Base-by-base conservation (phyloP, 2,113 vertebrate species). In the Odontesthes bonariensis region DNA sequence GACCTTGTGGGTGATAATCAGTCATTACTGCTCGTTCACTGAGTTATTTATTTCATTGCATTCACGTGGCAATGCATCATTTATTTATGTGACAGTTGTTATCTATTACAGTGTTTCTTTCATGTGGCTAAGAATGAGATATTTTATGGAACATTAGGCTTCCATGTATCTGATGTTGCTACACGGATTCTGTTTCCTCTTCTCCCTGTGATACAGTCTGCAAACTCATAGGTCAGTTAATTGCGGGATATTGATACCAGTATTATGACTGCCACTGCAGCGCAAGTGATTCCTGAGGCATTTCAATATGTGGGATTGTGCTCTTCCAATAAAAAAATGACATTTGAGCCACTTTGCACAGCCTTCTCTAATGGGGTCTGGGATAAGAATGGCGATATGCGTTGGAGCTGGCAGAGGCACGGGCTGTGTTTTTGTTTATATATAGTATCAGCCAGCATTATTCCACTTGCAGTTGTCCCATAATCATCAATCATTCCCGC, bases 381-480 rank as follows among this genome's bases (percentile, higher is more conserved):
- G 80, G 83, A 89, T 89, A 75, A 86, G 82, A 89, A 88, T 73
- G 75, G 82, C 81, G 83, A 91, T 91, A 86, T 84, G 82, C 47
- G 74, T 81, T 70, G 74, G 86, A 62, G 88, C 80, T 89, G 90
- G 90, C 87, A 90, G 74, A 84, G 83, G 87, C 85, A 72, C 74
- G 38, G 77, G 80, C 79, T 44, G 76, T 93, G 88, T 92, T 91
- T 93, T 90, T 91, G 91, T 92, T 94, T 93, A 94, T 94, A 93
- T 94, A 94, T 94, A 94, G 92, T 89, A 85, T 75, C 79, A 84
- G 88, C 86, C 82, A 83, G 90, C 83, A 87, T 93, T 94, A 93
- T 93, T 92, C 89, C 85, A 89, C 87, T 89, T 79, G 82, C 88
- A 74, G 88, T 89, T 88, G 84, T 92, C 90, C 88, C 86, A 90